phyloP scores from a whole-genome alignment of 1,140 invertebrate species.

The Calosoma granatense region DNA sequence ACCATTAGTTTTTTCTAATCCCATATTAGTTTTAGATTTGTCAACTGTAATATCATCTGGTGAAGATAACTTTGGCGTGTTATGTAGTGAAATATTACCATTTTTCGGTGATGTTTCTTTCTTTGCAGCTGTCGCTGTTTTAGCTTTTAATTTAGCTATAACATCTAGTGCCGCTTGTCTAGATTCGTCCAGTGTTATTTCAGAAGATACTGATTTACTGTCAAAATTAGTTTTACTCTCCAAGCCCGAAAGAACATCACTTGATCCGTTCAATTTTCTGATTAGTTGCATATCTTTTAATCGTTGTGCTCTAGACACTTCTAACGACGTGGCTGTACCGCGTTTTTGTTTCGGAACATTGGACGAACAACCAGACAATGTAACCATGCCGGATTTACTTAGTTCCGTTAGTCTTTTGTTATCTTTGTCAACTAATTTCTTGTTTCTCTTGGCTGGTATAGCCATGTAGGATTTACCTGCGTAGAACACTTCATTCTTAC shows the following conservation, averaged over 20 bases:
- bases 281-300: constrained; percentile 50
- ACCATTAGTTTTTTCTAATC: too few species aligned
- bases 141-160: constrained; percentile 27
- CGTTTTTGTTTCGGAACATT: not conserved
- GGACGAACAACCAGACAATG: too few species aligned
- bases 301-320: constrained; percentile 43
- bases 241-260: constrained; percentile 10
- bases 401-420: constrained; percentile 28
- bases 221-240: not conserved
- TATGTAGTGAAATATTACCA: not conserved
- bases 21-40: too few species aligned
- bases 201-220: constrained; percentile 6
- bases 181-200: constrained; percentile 24
- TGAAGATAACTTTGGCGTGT: not conserved
- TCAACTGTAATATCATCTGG: not conserved
- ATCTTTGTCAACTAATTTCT: constrained; percentile 45
- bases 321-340: constrained; percentile 37
- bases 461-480: constrained; percentile 51
- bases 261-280: constrained; percentile 37
- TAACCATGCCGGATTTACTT: not conserved
- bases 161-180: constrained; percentile 25
- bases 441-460: constrained; percentile 47
- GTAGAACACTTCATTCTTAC: constrained; percentile 62
- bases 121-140: constrained; percentile 6
- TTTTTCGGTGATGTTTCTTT: not conserved